Base-by-base conservation (phyloP, 1,140 invertebrate species). In the Cydia pomonella region DNA sequence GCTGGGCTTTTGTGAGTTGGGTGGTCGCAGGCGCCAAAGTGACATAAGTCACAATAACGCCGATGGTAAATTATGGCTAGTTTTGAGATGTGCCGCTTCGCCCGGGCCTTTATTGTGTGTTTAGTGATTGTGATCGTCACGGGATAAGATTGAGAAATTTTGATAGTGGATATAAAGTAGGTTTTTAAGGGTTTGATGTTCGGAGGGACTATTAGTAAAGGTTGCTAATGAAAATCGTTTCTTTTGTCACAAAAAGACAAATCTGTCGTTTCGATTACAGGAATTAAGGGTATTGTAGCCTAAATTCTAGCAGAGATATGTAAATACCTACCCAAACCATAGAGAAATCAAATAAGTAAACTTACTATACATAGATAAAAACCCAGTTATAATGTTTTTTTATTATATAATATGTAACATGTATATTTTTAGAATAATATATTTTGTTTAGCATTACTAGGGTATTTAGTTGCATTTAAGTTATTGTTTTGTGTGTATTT, bases 1-100 rank as follows among this genome's bases (percentile, higher is more conserved):
- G 47, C 47, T 50, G 47, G 47, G 47, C 47, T 50, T 50, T 50
- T 50, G 47, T 50, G 47, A n/a, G 10, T n/a, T 50, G 47, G 47
- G 47, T 50, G 47, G 47, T 50, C 47, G 47, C 16, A 18, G 47
- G 47, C 47, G 47, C 47, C 47, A 50, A 50, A 50, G 16, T n/a
- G 16, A 50, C 47, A 44, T 44, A 44, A 18, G 47, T n/a, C 47
- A 50, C 47, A 50, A n/a, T n/a, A 50, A 50, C n/a, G n/a, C 41
- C 41, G 47, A 50, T 50, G 6, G 47, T 50, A 3, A 50, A 18
- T 50, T 50, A 50, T 50, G 47, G 47, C 16, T 1, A 50, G 47
- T 50, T 50, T 50, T 50, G n/a, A 50, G 47, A 50, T 50, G 47
- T 50, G 47, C 47, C 47, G 47, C 47, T 9, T 2, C 41, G 41